A percentile compares a stretch with the other conserved stretches of the same genome.
Evolutionary conservation across 1,140 invertebrate genomes (phyloP).

Genomic region (Macrobrachium nipponense): DNA sequence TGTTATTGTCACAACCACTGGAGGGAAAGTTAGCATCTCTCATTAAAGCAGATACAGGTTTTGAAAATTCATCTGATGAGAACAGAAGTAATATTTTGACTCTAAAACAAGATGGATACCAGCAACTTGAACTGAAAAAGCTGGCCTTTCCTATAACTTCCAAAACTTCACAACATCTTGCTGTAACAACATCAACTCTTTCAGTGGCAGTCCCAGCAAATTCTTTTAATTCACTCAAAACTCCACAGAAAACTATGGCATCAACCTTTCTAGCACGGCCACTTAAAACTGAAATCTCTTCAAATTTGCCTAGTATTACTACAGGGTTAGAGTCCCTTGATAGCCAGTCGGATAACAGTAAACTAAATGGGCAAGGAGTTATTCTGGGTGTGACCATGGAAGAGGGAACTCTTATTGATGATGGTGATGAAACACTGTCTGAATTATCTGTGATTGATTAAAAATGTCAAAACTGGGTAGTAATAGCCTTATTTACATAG

Average conservation of each 20-base stretch:
- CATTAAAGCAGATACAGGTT: slow-evolving; percentile 36
- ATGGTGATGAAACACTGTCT: slow-evolving; percentile 53
- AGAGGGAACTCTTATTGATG: slow-evolving; percentile 52
- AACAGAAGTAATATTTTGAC: slow-evolving; percentile 35
- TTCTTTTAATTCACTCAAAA: slow-evolving; percentile 39
- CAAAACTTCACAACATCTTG: slow-evolving; percentile 48
- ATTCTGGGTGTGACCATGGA: slow-evolving; percentile 53
- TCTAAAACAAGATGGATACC: slow-evolving; percentile 48
- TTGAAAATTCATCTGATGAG: slow-evolving; percentile 37
- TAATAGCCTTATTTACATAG: too few relatives aligned
- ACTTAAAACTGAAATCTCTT: slow-evolving; percentile 44
- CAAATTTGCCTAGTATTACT: slow-evolving; percentile 21
- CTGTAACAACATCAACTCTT: slow-evolving; percentile 49
- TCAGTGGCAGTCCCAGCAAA: slow-evolving; percentile 52
- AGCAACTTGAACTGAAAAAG: slow-evolving; percentile 49
- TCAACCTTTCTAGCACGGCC: slow-evolving; percentile 38
- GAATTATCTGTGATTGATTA: slow-evolving; percentile 55
- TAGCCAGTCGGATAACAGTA: slow-evolving; percentile 17
- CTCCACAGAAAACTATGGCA: slow-evolving; percentile 31
- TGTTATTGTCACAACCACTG: slow-evolving; percentile 48
- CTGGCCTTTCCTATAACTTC: slow-evolving; percentile 24
- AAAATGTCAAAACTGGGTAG: too few relatives aligned
- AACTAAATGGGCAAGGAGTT: slow-evolving; percentile 43
- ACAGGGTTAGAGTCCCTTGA: slow-evolving; percentile 33
- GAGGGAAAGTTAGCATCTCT: slow-evolving; percentile 52